Evolutionary conservation across 2,888 invertebrate genomes (phyloP), one percentile per base, ranked within the genome.

Genomic region (Noctua fimbriata): DNA sequence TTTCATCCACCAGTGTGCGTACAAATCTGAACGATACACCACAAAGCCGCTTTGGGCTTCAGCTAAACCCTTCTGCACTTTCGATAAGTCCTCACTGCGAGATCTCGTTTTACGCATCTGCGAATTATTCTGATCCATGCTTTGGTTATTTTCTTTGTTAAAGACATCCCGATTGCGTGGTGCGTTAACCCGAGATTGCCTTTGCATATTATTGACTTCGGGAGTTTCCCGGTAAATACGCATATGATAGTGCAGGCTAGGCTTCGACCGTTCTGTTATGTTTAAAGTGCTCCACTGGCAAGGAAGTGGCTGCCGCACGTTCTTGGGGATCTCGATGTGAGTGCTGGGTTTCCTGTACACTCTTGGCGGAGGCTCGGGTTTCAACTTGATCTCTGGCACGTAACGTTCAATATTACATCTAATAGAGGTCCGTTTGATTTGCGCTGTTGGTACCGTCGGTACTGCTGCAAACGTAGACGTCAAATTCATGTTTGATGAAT

Each of bases 1-100:
- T 97, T 99, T 99, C 97, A 98, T 98, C 98, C 98, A 99, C 99
- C 99, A 99, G 97, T 99, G 99, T 86, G 98, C 98, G 95, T 99
- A 99, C 95, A 99, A 97, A 92, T 98, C 98, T 71, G 98, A 98
- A 82, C 98, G 98, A 95, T 98, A 99, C 92, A 98, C 97, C 94
- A 97, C 94, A 89, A 96, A 96, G 83, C 96, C 96, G 87, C 95
- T 93, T 87, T 95, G 94, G 76, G 93, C 92, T 90, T 95, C 96
- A 74, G 94, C 91, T 86, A 95, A 90, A 88, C 94, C 93, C 92
- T 95, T 95, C 93, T 95, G 95, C 92, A 94, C 87, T 91, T 97
- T 97, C 6, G 96, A 94, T 85, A 96, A 91, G 87, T 97, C 97
- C 90, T 96, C 97, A 89, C 97, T 97, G 74, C 96, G 95, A 87